Conservation (phyloP, 2,888 invertebrate genomes). For the Hetaerina titia region DNA sequence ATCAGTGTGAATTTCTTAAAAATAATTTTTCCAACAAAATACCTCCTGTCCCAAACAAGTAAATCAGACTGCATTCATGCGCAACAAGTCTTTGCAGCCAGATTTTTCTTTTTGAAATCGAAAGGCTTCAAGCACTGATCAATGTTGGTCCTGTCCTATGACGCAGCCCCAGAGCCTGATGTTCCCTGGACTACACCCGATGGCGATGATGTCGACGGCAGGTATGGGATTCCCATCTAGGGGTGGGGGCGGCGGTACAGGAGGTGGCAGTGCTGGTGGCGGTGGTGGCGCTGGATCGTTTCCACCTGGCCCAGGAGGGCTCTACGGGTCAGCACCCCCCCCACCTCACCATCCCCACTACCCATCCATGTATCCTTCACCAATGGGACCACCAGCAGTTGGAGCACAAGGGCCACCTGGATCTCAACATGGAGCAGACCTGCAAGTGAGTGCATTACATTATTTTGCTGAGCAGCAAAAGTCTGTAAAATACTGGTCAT, state of each 20-base stretch:
- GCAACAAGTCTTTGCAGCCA: constrained; percentile 62
- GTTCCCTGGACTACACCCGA: constrained; percentile 96
- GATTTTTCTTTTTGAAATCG: constrained; percentile 64
- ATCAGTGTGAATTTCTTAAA: neutral
- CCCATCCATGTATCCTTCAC: constrained; percentile 73
- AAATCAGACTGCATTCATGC: constrained; percentile 22
- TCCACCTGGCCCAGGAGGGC: constrained; percentile 77
- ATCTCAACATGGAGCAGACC: constrained; percentile 58
- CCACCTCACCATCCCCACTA: constrained; percentile 71
- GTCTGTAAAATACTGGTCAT: neutral
- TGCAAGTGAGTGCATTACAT: constrained; percentile 50
- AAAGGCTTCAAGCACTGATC: constrained; percentile 67
- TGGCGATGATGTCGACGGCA: constrained; percentile 97
- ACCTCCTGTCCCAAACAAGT: neutral
- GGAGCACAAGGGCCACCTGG: constrained; percentile 66
- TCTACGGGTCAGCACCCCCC: constrained; percentile 75
- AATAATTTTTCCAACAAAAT: neutral
- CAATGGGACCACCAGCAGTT: constrained; percentile 70
- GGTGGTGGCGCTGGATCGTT: constrained; percentile 80
- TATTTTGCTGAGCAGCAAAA: neutral
- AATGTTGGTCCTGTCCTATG: constrained; percentile 68
- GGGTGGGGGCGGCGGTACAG: constrained; percentile 78
- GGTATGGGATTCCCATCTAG: constrained; percentile 74
- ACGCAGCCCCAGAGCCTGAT: constrained; percentile 90
- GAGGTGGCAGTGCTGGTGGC: constrained; percentile 76